Base-by-base conservation (phyloP, 1,140 invertebrate species). In the Zaprionus vittiger region DNA sequence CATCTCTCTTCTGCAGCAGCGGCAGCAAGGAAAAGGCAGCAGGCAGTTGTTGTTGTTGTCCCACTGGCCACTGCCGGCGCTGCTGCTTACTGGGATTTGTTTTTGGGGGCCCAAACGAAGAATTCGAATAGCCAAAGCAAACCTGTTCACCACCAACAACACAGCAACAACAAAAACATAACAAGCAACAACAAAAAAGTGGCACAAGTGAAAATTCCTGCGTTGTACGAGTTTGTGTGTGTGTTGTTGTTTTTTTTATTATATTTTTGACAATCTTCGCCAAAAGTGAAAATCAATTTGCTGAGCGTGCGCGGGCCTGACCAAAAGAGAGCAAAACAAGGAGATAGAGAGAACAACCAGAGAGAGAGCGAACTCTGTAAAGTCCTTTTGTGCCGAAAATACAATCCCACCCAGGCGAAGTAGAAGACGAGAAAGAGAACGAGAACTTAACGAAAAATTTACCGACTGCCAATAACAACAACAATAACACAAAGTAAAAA, bases 191-290 rank as follows among this genome's bases (percentile, higher is more conserved):
- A 56, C 55, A 75, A 79, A 69, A 75, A 89, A 89, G 85, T 89
- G 85, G 85, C 85, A 89, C 85, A 89, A 89, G 85, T 89, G 85
- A 89, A 89, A 89, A 89, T 89, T 89, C 85, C 85, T 84, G 81
- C 69, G 77, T 79, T 74, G 65, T 67, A 41, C 59, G 64, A 54
- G 57, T 65, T 63, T 72, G 74, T 73, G 70, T 77, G 70, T 76
- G 65, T 81, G 59, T 80, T 70, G 15, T 22, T 68, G 70, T 67
- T 61, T 71, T 76, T 80, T 81, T 86, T 87, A 9, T 86, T 87
- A 9, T 34, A 47, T 47, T 47, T 77, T 77, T 73, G 75, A 77
- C 75, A 73, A 44, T 80, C 70, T 70, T 70, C 49, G 61, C 85
- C 85, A 87, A 87, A 87, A 87, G 84, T 87, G 84, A 87, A 87